A percentile compares a stretch with the other conserved stretches of the same genome.
phyloP scores from a whole-genome alignment of 2,888 invertebrate species.

The Spilosoma lubricipeda region DNA sequence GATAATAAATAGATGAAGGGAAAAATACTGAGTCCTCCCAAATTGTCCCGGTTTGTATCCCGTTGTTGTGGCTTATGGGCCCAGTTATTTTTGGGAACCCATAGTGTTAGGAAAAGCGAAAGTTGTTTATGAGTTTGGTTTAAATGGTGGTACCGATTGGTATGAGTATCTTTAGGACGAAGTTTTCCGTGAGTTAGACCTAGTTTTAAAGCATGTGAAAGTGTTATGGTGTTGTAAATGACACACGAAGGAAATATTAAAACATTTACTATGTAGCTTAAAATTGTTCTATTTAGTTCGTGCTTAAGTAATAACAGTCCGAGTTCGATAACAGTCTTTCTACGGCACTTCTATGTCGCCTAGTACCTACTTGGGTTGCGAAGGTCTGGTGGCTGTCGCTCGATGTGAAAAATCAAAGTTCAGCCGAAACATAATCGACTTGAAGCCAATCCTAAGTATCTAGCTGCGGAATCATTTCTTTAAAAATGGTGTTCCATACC shows the following conservation, averaged over 20 bases:
- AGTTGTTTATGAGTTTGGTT: constrained; percentile 1
- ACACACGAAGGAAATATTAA: background rate
- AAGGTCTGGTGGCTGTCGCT: too few relatives aligned
- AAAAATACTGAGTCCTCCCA: constrained; percentile 43
- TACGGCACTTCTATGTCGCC: too few relatives aligned
- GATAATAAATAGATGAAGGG: constrained; percentile 65
- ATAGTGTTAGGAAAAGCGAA: constrained; percentile 19
- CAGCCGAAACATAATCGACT: too few relatives aligned
- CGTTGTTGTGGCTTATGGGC: constrained; percentile 39
- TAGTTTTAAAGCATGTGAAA: background rate
- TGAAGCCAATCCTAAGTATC: too few relatives aligned
- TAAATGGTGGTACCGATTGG: background rate
- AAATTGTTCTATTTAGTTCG: too few relatives aligned
- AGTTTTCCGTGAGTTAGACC: background rate
- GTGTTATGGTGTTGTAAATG: background rate
- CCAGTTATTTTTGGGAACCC: constrained; percentile 29
- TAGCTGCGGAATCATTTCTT: background rate
- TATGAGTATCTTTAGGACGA: background rate
- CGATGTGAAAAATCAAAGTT: too few relatives aligned
- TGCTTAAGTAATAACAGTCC: too few relatives aligned
- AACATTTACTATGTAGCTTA: too few relatives aligned
- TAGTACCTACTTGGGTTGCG: too few relatives aligned
- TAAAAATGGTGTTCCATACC: background rate
- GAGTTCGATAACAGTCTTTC: too few relatives aligned
- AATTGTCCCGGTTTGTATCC: constrained; percentile 48